phyloP scores from a whole-genome alignment of 2,113 vertebrate genomes.

The Rhinoptilus africanus region DNA sequence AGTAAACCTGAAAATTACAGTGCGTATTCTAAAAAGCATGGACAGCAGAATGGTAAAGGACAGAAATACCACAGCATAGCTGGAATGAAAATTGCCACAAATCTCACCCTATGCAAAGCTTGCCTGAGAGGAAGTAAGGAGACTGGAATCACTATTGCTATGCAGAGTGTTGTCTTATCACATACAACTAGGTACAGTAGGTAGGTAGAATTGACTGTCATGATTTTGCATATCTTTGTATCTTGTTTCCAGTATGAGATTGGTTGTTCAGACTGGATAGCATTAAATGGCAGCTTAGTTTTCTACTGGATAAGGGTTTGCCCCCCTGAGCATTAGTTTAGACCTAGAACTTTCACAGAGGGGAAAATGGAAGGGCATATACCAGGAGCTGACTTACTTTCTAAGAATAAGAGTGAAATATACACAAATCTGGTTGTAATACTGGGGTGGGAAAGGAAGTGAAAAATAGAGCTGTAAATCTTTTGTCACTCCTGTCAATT shows the following conservation, averaged over 20 bases:
- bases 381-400: neutral
- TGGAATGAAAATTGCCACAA: neutral
- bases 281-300: neutral
- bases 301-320: neutral
- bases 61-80: neutral
- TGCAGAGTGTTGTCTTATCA: neutral
- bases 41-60: neutral
- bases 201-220: neutral
- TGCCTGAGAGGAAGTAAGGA: neutral
- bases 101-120: neutral
- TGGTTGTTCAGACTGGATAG: neutral
- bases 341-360: neutral
- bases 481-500: neutral
- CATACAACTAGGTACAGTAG: neutral
- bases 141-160: neutral
- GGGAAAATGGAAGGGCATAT: neutral
- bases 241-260: neutral
- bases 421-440: neutral
- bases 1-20: neutral
- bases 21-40: neutral
- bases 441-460: neutral
- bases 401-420: neutral
- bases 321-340: neutral
- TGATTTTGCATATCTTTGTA: neutral
- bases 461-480: neutral